Conservation (phyloP, 1,140 invertebrate genomes). For the Schlechtendalia chinensis region DNA sequence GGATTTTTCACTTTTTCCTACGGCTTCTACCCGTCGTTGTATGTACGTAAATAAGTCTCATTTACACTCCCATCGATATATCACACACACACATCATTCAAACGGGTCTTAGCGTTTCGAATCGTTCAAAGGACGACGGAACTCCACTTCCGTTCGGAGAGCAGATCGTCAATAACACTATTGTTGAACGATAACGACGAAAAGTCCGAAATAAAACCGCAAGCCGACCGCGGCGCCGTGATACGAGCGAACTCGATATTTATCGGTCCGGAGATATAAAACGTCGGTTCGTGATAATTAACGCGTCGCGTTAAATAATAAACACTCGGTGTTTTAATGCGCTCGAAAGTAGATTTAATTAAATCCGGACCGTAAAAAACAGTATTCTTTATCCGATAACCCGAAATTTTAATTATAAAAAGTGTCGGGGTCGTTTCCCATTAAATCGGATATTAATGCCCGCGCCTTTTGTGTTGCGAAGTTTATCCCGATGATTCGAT, state of each 20-base stretch:
- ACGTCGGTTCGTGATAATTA: not conserved
- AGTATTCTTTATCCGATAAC: not conserved
- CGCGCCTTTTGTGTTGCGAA: not conserved
- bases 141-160: no score
- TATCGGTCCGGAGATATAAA: no score
- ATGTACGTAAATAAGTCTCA: conserved; percentile 32
- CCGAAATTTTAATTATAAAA: conserved; percentile 6
- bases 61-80: not conserved
- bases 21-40: not conserved
- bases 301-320: not conserved
- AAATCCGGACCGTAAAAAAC: not conserved
- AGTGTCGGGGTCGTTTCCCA: not conserved
- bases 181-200: no score
- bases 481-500: not conserved
- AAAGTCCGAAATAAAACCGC: no score
- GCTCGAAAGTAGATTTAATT: not conserved
- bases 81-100: not conserved
- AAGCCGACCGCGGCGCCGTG: no score
- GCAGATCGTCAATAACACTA: no score
- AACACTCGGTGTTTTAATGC: not conserved
- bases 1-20: conserved; percentile 20
- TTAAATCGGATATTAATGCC: not conserved
- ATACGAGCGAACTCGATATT: no score
- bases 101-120: not conserved
- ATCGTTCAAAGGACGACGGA: not conserved